phyloP scores from a whole-genome alignment of 2,888 invertebrate species.

The Heliconius ethilla region DNA sequence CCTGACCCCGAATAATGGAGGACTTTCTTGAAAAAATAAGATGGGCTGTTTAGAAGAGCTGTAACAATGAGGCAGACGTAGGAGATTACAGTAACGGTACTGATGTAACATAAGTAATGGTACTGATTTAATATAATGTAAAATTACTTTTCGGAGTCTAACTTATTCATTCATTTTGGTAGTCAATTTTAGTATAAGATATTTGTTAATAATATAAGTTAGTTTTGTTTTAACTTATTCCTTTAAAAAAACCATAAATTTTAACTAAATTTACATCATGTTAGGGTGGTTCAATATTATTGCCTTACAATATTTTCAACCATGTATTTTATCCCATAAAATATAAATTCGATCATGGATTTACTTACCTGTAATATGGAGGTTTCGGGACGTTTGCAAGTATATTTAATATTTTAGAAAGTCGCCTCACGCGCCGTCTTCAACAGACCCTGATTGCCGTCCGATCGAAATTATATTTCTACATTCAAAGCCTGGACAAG shows the following conservation, averaged over 20 bases:
- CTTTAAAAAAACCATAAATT: background rate
- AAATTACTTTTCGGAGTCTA: background rate
- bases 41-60: constrained; percentile 38
- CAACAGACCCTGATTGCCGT: constrained; percentile 81
- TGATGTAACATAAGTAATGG: constrained; percentile 9
- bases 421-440: constrained; percentile 80
- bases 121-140: constrained; percentile 13
- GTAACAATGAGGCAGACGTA: constrained; percentile 37
- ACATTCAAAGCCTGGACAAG: constrained; percentile 79
- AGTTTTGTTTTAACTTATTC: background rate
- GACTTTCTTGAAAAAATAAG: constrained; percentile 43
- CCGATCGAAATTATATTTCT: constrained; percentile 82
- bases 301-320: background rate
- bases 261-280: background rate
- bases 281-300: background rate
- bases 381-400: constrained; percentile 46
- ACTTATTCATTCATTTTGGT: background rate
- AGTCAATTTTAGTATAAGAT: background rate
- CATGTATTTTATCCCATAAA: constrained; percentile 19
- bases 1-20: constrained; percentile 46
- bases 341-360: constrained; percentile 28
- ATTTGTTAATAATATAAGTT: background rate
- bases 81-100: constrained; percentile 24
- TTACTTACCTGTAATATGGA: constrained; percentile 39
- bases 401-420: constrained; percentile 76